These are phyloP conservation scores for Acanthis flammea DNA, from an alignment of 2,797 vertebrate species.

Conservation along the genomic window DNA sequence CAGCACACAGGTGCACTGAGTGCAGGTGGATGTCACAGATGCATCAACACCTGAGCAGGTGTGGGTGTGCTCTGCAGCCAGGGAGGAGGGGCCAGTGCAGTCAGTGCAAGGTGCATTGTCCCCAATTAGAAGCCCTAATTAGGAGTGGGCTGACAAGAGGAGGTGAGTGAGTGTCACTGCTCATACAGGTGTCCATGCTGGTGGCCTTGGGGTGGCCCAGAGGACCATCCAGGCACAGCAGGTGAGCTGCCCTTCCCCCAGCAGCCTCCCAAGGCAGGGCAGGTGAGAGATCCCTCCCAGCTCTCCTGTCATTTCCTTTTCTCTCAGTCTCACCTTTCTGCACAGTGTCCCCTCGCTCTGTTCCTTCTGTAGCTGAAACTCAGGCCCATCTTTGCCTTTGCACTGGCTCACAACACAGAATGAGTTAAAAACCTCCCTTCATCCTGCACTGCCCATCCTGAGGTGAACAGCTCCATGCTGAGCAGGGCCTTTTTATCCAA, in stretches of 20 bases:
- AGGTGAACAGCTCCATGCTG: neutral
- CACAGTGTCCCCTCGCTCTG: fast-evolving
- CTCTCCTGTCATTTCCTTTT: neutral
- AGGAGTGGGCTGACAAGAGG: neutral
- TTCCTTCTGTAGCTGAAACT: neutral
- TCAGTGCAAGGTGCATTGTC: neutral
- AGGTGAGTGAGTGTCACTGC: neutral
- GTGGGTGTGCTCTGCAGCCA: neutral
- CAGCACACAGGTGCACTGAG: neutral
- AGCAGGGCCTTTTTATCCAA: neutral
- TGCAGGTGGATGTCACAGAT: neutral
- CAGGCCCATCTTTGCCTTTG: neutral
- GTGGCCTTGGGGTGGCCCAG: neutral
- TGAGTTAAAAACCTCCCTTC: neutral
- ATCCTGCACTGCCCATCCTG: neutral
- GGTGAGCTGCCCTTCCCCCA: neutral
- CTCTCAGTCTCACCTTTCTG: neutral
- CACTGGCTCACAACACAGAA: neutral
- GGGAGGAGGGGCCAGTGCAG: neutral
- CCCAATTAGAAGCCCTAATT: neutral
- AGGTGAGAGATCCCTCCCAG: neutral
- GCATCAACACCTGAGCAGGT: neutral
- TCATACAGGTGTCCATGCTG: fast-evolving
- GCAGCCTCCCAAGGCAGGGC: neutral
- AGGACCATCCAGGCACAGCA: neutral